A percentile compares a stretch with the other conserved stretches of the same genome.
Conservation (phyloP, 2,113 vertebrate species). For the Boleophthalmus pectinirostris region DNA sequence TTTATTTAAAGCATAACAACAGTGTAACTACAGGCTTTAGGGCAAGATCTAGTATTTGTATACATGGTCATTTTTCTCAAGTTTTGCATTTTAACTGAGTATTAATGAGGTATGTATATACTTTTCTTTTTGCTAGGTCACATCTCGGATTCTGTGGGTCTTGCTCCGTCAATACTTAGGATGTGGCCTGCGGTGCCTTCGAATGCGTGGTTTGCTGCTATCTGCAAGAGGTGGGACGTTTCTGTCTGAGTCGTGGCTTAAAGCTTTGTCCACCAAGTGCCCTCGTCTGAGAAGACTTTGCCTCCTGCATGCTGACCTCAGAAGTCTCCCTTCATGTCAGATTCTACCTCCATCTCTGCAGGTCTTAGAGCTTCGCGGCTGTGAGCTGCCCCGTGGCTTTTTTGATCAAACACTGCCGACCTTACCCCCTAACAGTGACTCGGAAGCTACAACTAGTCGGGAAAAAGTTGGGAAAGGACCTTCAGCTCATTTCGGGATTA, state of each 20-base stretch:
- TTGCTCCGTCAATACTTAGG: constrained; percentile 79
- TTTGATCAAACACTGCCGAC: constrained; percentile 60
- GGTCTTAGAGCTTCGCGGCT: constrained; percentile 74
- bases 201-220: constrained; percentile 76
- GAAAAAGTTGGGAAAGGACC: constrained; percentile 30
- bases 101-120: neutral
- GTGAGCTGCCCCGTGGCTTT: constrained; percentile 74
- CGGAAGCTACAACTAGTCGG: constrained; percentile 38
- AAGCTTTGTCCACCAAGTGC: constrained; percentile 71
- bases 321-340: constrained; percentile 65
- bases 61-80: neutral
- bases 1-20: too few relatives aligned
- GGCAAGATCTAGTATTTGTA: neutral
- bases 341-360: constrained; percentile 70
- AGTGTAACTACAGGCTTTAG: too few relatives aligned
- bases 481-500: constrained; percentile 30
- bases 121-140: constrained; percentile 66
- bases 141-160: constrained; percentile 77
- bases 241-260: constrained; percentile 79
- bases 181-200: constrained; percentile 72
- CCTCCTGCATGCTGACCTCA: constrained; percentile 74
- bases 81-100: neutral
- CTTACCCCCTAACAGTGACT: constrained; percentile 30
- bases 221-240: constrained; percentile 74
- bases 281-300: constrained; percentile 74